phyloP scores from a whole-genome alignment of 1,140 invertebrate species.

The Hylaeus anthracinus region DNA sequence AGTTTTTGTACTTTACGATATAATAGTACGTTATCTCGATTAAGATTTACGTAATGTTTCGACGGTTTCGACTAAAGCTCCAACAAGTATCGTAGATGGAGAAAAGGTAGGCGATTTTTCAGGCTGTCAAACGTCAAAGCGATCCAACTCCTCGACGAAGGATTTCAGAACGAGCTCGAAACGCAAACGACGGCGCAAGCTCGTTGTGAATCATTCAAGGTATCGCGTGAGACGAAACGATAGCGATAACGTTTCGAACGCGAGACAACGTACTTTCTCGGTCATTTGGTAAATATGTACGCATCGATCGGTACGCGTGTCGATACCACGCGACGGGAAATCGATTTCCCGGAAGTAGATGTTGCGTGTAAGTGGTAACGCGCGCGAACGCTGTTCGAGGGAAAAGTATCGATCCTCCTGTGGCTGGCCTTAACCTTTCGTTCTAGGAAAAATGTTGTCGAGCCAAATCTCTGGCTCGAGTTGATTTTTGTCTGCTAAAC shows the following conservation, averaged over 20 bases:
- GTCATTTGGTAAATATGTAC: conserved; percentile 5
- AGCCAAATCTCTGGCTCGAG: too few relatives aligned
- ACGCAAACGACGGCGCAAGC: conserved; percentile 6
- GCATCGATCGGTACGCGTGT: conserved; percentile 1
- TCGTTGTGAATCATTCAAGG: neutral
- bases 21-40: too few relatives aligned
- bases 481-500: too few relatives aligned
- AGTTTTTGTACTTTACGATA: too few relatives aligned
- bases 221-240: neutral
- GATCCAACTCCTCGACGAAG: neutral
- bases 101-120: too few relatives aligned
- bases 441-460: conserved; percentile 11
- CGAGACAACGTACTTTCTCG: neutral
- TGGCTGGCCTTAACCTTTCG: conserved; percentile 52
- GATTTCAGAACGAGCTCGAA: conserved; percentile 11
- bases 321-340: conserved; percentile 33
- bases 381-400: neutral
- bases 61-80: too few relatives aligned
- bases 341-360: conserved; percentile 38
- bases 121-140: too few relatives aligned
- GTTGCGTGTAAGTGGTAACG: conserved; percentile 19
- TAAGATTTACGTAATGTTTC: too few relatives aligned
- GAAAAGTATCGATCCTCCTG: conserved; percentile 56
- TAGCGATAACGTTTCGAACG: neutral
- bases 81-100: too few relatives aligned